phyloP scores from a whole-genome alignment of 2,888 invertebrate species.

The Tipula vernalis region DNA sequence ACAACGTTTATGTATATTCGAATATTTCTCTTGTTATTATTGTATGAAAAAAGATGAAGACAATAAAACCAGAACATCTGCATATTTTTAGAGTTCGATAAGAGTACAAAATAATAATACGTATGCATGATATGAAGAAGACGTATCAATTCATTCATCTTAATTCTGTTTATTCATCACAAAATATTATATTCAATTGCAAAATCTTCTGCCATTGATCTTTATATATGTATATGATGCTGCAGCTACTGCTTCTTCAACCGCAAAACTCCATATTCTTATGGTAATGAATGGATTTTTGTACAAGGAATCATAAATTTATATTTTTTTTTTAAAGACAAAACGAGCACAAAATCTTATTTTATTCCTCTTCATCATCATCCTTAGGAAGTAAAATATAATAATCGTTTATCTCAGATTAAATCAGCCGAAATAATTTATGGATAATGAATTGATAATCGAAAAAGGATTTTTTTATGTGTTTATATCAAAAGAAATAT shows the following conservation, averaged over 20 bases:
- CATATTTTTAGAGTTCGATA: background rate
- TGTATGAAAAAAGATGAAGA: background rate
- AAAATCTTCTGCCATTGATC: background rate
- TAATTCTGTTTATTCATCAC: background rate
- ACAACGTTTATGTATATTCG: background rate
- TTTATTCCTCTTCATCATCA: background rate
- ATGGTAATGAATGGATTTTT: background rate
- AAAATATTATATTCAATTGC: background rate
- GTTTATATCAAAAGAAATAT: background rate
- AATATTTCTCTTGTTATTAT: background rate
- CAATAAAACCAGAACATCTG: background rate
- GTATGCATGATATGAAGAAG: background rate
- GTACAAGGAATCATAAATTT: background rate
- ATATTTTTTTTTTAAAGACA: background rate
- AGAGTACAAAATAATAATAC: background rate
- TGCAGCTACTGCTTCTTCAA: background rate
- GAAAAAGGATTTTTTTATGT: background rate
- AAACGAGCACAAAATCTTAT: background rate
- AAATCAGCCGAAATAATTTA: background rate
- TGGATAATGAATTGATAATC: constrained; percentile 4
- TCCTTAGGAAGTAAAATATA: background rate
- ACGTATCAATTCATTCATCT: background rate
- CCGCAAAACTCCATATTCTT: background rate
- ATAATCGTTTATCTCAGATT: background rate
- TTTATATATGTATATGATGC: background rate